Percentiles rank a stretch among this genome's conserved stretches.
phyloP scores from a whole-genome alignment of 2,797 vertebrate genomes.

The Scleropages formosus region DNA sequence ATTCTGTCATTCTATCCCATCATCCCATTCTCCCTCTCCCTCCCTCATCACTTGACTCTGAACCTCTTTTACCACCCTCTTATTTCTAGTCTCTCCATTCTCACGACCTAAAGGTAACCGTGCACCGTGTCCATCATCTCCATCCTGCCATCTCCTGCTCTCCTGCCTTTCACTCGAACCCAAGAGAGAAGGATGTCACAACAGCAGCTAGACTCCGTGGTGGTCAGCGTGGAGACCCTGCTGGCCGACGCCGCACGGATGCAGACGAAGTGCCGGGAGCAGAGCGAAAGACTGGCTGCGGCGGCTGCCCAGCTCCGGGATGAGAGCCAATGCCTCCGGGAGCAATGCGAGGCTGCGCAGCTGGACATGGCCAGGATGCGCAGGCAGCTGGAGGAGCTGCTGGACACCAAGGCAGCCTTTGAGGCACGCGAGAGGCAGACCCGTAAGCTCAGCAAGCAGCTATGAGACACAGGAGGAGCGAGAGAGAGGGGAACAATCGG shows the following conservation, averaged over 20 bases:
- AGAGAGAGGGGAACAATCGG: background rate
- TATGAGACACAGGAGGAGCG: slow-evolving; percentile 50
- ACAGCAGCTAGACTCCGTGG: slow-evolving; percentile 62
- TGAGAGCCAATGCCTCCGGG: slow-evolving; percentile 58
- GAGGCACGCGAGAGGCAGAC: slow-evolving; percentile 70
- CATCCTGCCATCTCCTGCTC: too few species aligned
- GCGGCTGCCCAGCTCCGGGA: slow-evolving; percentile 56
- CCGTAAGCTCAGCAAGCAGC: slow-evolving; percentile 71
- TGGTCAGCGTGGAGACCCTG: slow-evolving; percentile 67
- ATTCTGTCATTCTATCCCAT: too few species aligned
- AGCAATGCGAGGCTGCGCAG: slow-evolving; percentile 60
- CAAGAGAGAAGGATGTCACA: slow-evolving; percentile 51
- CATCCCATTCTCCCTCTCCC: background rate
- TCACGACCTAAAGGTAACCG: background rate
- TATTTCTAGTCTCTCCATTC: too few species aligned
- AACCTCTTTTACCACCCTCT: too few species aligned
- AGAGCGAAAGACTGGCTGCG: slow-evolving; percentile 55
- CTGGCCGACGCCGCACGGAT: slow-evolving; percentile 59
- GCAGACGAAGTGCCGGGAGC: slow-evolving; percentile 62
- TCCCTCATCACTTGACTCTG: background rate
- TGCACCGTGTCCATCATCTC: background rate
- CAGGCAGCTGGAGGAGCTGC: slow-evolving; percentile 61
- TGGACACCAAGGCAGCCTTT: slow-evolving; percentile 67
- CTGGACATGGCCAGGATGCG: slow-evolving; percentile 66
- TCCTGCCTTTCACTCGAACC: too few species aligned